These are phyloP conservation scores for Parnassius smintheus DNA, from an alignment of 2,888 invertebrate genomes.

Conservation along the genomic window DNA sequence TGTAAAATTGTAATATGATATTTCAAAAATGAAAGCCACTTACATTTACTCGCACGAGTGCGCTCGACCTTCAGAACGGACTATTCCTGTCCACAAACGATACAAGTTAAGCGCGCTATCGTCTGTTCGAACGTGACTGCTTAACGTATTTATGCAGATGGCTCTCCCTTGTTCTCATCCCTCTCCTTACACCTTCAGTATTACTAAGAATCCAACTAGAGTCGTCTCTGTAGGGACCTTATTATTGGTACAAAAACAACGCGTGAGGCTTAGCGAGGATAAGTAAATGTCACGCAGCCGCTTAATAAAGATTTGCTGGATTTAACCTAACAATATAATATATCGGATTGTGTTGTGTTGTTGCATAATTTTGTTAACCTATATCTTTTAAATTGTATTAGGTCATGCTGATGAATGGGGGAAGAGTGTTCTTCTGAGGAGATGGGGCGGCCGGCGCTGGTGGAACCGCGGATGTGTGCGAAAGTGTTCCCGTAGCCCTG, in stretches of 20 bases:
- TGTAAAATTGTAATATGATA: no score
- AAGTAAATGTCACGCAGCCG: conserved; percentile 42
- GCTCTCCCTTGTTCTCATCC: conserved; percentile 38
- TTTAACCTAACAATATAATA: conserved; percentile 29
- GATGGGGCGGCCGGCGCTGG: no score
- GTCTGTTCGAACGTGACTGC: conserved; percentile 66
- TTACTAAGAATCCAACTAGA: conserved; percentile 64
- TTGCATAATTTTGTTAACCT: no score
- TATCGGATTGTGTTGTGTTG: no score
- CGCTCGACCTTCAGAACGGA: conserved; percentile 17
- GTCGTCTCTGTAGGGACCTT: conserved; percentile 48
- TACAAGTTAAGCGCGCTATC: conserved; percentile 64
- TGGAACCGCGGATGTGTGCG: no score
- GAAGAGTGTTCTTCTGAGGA: no score
- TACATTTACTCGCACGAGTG: conserved; percentile 8
- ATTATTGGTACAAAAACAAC: conserved; percentile 47
- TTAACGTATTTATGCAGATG: conserved; percentile 77
- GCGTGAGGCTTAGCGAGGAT: conserved; percentile 49
- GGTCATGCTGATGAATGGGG: no score
- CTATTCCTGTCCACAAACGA: conserved; percentile 45
- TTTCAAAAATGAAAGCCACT: not conserved
- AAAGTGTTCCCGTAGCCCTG: no score
- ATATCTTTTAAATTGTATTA: no score
- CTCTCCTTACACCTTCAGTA: conserved; percentile 30
- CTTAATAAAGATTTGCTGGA: conserved; percentile 51